Base-by-base conservation (phyloP, 2,888 invertebrate species). In the Drosophila anomalata region DNA sequence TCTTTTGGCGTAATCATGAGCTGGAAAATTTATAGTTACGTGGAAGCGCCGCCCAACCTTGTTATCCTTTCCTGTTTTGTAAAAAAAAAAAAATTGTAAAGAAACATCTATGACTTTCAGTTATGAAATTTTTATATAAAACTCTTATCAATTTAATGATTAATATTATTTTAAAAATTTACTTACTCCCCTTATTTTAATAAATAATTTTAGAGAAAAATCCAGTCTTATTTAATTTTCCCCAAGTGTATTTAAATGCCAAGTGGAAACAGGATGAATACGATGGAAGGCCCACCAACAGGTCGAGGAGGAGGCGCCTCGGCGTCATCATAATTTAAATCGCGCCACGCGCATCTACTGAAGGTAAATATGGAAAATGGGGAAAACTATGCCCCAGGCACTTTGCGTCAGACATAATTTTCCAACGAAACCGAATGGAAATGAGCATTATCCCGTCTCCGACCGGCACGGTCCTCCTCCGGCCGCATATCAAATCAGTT, bases 271-370 rank as follows among this genome's bases (percentile, higher is more conserved):
- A 22, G 53, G 44, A 42, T 59, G 42, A 39, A 77, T 42, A 31
- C 57, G 50, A 24, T 29, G 29, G 29, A 57, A 66, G 62, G 50
- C 59, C 72, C 75, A 69, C 68, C 67, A 51, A 68, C 74, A 73
- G 76, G 57, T 70, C 72, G 67, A 11, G 59, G 73, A 78, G 78
- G 74, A 79, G 78, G 69, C 74, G 72, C 66, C 66, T 72, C 68
- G 76, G 66, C 82, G 76, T 73, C 58, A 75, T 83, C 80, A 80
- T 80, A 83, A 81, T 81, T 84, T 82, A 81, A 84, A 82, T 79
- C 71, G 70, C 73, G 66, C 73, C 80, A 81, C 77, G 80, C 81
- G 77, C 79, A 79, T 62, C 17, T 20, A 76, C 61, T 68, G 71
- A 24, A 47, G 58, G 65, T 58, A 56, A 71, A 70, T 55, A 48